These are phyloP conservation scores for Cremastinae sp. DNA, from an alignment of 2,888 invertebrate species.

Conservation along the genomic window DNA sequence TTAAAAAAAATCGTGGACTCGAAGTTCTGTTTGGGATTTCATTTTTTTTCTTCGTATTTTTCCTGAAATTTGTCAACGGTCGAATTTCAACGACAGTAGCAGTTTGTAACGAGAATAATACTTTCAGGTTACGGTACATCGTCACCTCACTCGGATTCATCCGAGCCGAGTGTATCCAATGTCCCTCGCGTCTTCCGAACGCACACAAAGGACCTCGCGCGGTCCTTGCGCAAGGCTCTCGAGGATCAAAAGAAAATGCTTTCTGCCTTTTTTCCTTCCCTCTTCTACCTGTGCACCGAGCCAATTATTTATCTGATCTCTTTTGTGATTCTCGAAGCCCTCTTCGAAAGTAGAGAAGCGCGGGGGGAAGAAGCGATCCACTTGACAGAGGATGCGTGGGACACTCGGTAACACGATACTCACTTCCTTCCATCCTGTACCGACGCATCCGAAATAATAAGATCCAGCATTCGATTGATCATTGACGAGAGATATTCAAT, in stretches of 20 bases:
- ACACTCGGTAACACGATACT: conserved; percentile 74
- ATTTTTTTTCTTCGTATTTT: conserved; percentile 22
- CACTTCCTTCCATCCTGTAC: conserved; percentile 72
- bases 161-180: conserved; percentile 76
- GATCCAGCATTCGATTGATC: no score
- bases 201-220: conserved; percentile 59
- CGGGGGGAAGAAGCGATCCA: conserved; percentile 68
- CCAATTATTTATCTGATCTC: conserved; percentile 79
- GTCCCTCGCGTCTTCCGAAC: conserved; percentile 61
- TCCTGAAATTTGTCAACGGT: conserved; percentile 39
- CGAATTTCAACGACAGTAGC: conserved; percentile 48
- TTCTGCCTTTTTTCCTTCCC: conserved; percentile 3
- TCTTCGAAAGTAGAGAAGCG: conserved; percentile 10
- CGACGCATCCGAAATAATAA: conserved; percentile 23
- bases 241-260: conserved; percentile 71
- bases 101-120: conserved; percentile 49
- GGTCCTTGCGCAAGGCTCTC: conserved; percentile 73
- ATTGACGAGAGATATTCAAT: no score
- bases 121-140: conserved; percentile 52
- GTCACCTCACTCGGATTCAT: conserved; percentile 50
- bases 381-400: conserved; percentile 79
- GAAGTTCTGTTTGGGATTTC: conserved; percentile 17
- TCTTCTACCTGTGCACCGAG: conserved; percentile 78
- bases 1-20: not conserved
- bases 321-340: conserved; percentile 68